Evolutionary conservation across 2,113 vertebrate species (phyloP), one percentile per base, ranked within the genome.

Genomic region (Thalassarche chlororhynchos): DNA sequence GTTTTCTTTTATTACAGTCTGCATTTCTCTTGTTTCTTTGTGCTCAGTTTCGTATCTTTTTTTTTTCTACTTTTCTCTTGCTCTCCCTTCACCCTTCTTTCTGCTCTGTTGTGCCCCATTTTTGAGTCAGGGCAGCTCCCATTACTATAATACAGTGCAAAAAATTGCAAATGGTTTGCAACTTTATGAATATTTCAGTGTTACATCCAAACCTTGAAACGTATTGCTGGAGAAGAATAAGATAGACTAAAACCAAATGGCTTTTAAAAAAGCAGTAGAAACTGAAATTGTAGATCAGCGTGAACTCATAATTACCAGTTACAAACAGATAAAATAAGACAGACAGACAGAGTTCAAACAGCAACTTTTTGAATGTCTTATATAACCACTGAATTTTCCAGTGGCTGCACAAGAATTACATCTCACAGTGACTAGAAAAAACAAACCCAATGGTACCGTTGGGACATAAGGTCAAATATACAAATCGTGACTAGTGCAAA

Each of bases 221-320:
- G 8, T 40, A 52, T 86, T 92, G 34, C n/a, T 44, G n/a, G 19
- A 90, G 51, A 94, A 95, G 64, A 93, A 68, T 62, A 79, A 88
- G 71, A 49, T 46, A 93, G n/a, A 58, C 46, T 62, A 49, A 86
- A 92, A 49, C 10, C 46, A 81, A 94, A 62, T 49, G 0, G 91
- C 76, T 87, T 84, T 85, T 84, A 17, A 81, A 94, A 94, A 85
- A 77, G 28, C 44, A 42, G 28, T 85, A 66, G 71, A 92, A 95
- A 66, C 55, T 91, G 38, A 94, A 95, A 85, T 83, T 79, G 42
- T 88, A 93, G 61, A 85, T 88, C 68, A 90, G 23, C 0, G 0
- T 79, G 90, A 89, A 91, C 64, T 84, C 46, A 80, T 96, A 96
- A 95, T 96, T 96, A 77, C 52, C 54, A 55, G 86, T 84, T 95